Percentiles rank a stretch among this genome's conserved stretches.
Conservation (phyloP, 2,113 vertebrate species). For the Arothron firmamentum region DNA sequence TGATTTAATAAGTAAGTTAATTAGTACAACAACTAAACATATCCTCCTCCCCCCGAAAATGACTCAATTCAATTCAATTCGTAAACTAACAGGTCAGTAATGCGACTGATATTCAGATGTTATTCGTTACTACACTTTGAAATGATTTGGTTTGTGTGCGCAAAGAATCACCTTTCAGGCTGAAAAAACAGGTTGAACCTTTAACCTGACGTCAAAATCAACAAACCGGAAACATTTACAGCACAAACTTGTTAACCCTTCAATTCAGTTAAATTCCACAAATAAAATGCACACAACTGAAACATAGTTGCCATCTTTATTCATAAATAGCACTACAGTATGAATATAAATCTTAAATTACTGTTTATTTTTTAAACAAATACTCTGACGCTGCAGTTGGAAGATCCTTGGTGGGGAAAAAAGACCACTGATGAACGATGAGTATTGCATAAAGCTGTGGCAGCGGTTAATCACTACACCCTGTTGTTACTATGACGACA, state of each 20-base stretch:
- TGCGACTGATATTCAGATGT: too few relatives aligned
- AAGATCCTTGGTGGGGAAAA: slow-evolving; percentile 51
- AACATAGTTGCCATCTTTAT: slow-evolving; percentile 93
- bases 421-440: slow-evolving; percentile 39
- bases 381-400: slow-evolving; percentile 83
- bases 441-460: slow-evolving; percentile 64
- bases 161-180: too few relatives aligned
- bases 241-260: neutral
- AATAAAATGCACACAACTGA: slow-evolving; percentile 52
- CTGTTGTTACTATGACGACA: slow-evolving; percentile 37
- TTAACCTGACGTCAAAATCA: too few relatives aligned
- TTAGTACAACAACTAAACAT: neutral
- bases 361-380: slow-evolving; percentile 85
- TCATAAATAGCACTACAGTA: slow-evolving; percentile 99
- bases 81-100: too few relatives aligned
- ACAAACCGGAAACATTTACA: too few relatives aligned
- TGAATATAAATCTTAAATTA: slow-evolving; percentile 98
- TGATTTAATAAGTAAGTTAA: neutral
- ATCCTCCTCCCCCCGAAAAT: too few relatives aligned
- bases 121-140: too few relatives aligned
- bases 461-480: slow-evolving; percentile 48
- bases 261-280: neutral
- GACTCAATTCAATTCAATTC: too few relatives aligned
- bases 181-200: too few relatives aligned
- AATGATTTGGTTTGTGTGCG: too few relatives aligned